phyloP scores from a whole-genome alignment of 2,113 vertebrate genomes.

The Orcinus orca region DNA sequence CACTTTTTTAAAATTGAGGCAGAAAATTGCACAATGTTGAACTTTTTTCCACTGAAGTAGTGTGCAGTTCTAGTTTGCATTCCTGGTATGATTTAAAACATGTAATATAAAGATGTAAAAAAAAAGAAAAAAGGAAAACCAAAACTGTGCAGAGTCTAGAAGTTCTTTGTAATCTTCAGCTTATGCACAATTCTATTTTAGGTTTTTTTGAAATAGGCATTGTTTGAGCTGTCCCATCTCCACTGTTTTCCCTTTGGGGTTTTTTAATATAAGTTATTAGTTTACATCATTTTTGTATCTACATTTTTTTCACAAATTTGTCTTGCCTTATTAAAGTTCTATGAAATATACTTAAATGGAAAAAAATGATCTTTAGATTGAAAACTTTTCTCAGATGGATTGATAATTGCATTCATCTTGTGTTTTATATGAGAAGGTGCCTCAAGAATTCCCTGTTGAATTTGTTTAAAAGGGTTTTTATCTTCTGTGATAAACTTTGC shows the following conservation, averaged over 20 bases:
- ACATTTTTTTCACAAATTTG: slow-evolving; percentile 78
- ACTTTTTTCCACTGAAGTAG: slow-evolving; percentile 86
- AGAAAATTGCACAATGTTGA: slow-evolving; percentile 92
- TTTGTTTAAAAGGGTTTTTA: slow-evolving; percentile 79
- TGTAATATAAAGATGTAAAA: slow-evolving; percentile 82
- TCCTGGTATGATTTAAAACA: slow-evolving; percentile 81
- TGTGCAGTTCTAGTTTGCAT: slow-evolving; percentile 88
- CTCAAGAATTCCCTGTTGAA: slow-evolving; percentile 78
- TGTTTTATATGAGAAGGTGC: slow-evolving; percentile 79
- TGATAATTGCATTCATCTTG: slow-evolving; percentile 70
- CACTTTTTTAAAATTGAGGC: slow-evolving; percentile 88
- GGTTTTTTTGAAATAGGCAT: slow-evolving; percentile 61
- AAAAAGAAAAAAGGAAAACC: slow-evolving; percentile 65
- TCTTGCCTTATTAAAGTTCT: slow-evolving; percentile 81
- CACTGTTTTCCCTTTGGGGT: slow-evolving; percentile 65
- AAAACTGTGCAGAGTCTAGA: slow-evolving; percentile 78
- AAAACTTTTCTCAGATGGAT: slow-evolving; percentile 76
- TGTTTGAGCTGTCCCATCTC: slow-evolving; percentile 70
- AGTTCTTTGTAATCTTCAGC: slow-evolving; percentile 77
- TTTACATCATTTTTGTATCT: slow-evolving; percentile 81
- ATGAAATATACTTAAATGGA: slow-evolving; percentile 72
- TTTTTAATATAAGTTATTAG: slow-evolving; percentile 78
- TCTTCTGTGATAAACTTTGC: slow-evolving; percentile 78
- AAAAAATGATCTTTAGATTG: slow-evolving; percentile 71
- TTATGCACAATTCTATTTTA: slow-evolving; percentile 74